phyloP scores from a whole-genome alignment of 2,113 vertebrate species.

The Vombatus ursinus region DNA sequence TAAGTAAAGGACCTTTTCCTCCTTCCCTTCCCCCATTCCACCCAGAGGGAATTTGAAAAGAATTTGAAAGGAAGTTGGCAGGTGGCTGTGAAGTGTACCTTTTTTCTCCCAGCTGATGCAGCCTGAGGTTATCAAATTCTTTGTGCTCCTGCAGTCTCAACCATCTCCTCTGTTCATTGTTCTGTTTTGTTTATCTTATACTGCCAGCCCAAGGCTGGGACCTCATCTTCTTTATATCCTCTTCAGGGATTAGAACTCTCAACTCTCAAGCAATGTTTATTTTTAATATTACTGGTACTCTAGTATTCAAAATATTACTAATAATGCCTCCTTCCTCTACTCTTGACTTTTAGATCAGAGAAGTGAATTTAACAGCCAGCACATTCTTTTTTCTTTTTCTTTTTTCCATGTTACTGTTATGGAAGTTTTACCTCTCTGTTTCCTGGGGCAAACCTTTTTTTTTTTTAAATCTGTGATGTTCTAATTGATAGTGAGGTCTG shows the following conservation, averaged over 20 bases:
- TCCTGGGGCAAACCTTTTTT: not conserved
- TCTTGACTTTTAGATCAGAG: slow-evolving; percentile 7
- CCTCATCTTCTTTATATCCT: not conserved
- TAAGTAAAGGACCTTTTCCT: not conserved
- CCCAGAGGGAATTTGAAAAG: not conserved
- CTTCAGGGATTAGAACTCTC: slow-evolving; percentile 26
- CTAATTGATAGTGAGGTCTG: slow-evolving; percentile 47
- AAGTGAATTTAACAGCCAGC: slow-evolving; percentile 2
- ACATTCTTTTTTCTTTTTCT: no score
- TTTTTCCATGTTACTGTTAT: not conserved
- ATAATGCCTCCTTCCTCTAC: not conserved
- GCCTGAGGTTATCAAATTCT: slow-evolving; percentile 42
- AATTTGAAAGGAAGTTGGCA: slow-evolving; percentile 12
- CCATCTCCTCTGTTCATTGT: slow-evolving; percentile 52
- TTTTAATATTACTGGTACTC: slow-evolving; percentile 14
- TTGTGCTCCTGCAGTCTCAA: not conserved
- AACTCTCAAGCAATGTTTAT: not conserved
- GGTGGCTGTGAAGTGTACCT: slow-evolving; percentile 7
- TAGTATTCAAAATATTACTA: not conserved
- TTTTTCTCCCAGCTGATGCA: slow-evolving; percentile 36
- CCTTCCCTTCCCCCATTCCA: not conserved
- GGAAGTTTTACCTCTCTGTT: not conserved
- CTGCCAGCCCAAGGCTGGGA: slow-evolving; percentile 38
- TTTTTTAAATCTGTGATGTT: slow-evolving; percentile 34
- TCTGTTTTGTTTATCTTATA: not conserved